These are phyloP conservation scores for Rhamnusium bicolor DNA, from an alignment of 2,888 invertebrate genomes.

Conservation along the genomic window DNA sequence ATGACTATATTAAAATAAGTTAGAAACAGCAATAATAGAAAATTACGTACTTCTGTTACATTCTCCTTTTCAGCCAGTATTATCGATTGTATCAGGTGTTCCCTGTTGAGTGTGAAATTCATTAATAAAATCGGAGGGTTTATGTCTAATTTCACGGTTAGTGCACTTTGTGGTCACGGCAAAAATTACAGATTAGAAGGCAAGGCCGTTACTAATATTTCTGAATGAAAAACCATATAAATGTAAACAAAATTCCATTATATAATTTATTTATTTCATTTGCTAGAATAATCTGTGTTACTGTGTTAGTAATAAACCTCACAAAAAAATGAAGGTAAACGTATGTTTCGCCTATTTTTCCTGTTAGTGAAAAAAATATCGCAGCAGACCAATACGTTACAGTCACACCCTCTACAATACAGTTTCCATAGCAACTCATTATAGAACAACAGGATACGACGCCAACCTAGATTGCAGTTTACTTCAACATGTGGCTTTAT, in stretches of 20 bases:
- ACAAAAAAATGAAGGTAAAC: not conserved
- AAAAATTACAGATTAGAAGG: conserved; percentile 16
- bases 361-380: not conserved
- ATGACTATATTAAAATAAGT: too few species aligned
- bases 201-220: conserved; percentile 10
- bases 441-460: conserved; percentile 17
- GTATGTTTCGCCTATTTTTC: not conserved
- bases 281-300: not conserved
- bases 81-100: conserved; percentile 12
- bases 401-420: conserved; percentile 30
- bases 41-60: too few species aligned
- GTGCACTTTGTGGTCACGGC: conserved; percentile 43
- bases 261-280: not conserved
- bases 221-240: not conserved
- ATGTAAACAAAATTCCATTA: not conserved
- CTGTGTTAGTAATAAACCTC: not conserved
- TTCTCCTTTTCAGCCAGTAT: not conserved
- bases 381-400: not conserved
- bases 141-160: conserved; percentile 15
- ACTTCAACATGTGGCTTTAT: conserved; percentile 24
- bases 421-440: conserved; percentile 20
- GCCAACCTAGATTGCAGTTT: conserved; percentile 1
- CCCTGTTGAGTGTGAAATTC: not conserved
- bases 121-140: not conserved
- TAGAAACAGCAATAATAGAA: too few species aligned